A percentile compares a stretch with the other conserved stretches of the same genome.
Evolutionary conservation across 2,888 invertebrate species (phyloP).

Genomic region (Nomada fabriciana): DNA sequence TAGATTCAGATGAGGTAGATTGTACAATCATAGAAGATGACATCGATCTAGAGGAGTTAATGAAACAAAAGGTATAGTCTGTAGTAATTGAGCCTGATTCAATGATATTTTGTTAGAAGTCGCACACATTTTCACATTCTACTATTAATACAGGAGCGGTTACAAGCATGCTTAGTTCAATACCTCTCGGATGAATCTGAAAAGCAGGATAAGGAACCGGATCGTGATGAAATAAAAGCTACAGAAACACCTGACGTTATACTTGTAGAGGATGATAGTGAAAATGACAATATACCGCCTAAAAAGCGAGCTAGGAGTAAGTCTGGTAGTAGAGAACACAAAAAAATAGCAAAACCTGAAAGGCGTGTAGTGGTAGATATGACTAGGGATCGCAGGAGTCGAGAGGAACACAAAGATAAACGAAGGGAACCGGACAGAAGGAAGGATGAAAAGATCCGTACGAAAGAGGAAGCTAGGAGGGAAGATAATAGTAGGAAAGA

Average conservation of each 20-base stretch:
- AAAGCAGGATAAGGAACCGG: constrained; percentile 85
- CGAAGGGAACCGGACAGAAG: constrained; percentile 75
- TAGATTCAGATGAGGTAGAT: constrained; percentile 86
- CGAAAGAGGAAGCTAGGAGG: constrained; percentile 75
- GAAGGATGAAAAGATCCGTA: constrained; percentile 77
- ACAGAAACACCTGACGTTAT: constrained; percentile 87
- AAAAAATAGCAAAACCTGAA: constrained; percentile 77
- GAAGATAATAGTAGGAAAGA: constrained; percentile 83
- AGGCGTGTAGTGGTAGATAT: constrained; percentile 82
- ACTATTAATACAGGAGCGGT: constrained; percentile 82
- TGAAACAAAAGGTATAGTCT: constrained; percentile 92
- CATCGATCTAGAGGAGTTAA: constrained; percentile 94
- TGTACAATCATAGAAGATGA: constrained; percentile 92
- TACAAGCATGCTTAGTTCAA: constrained; percentile 92
- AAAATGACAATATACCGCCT: constrained; percentile 85
- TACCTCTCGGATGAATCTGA: constrained; percentile 89
- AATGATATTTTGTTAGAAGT: not conserved
- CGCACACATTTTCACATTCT: not conserved
- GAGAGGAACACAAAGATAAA: constrained; percentile 77
- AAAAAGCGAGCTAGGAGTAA: constrained; percentile 84
- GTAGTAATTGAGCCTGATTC: too few species aligned
- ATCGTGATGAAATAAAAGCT: constrained; percentile 83
- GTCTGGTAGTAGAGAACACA: constrained; percentile 80
- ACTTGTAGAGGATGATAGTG: constrained; percentile 88
- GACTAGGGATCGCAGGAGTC: constrained; percentile 76